phyloP scores from a whole-genome alignment of 1,140 invertebrate species.

The Diprion similis region DNA sequence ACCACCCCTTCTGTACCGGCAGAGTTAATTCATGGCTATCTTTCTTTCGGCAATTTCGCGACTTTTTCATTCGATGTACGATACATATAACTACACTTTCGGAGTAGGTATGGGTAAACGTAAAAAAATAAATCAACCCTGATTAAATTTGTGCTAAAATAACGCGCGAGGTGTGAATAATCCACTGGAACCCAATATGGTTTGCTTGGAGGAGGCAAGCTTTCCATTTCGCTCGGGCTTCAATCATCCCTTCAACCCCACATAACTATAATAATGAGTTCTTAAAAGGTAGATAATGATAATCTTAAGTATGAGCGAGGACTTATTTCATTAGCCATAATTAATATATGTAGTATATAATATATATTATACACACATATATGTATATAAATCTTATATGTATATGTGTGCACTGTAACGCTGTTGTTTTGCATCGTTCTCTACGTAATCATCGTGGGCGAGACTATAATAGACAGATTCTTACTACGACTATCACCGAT shows the following conservation, averaged over 20 bases:
- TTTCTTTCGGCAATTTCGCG: background rate
- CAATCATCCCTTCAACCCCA: background rate
- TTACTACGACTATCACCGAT: too few relatives aligned
- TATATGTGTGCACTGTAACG: background rate
- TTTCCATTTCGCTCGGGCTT: background rate
- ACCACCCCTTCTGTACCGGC: background rate
- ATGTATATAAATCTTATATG: background rate
- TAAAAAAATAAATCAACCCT: background rate
- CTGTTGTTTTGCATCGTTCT: background rate
- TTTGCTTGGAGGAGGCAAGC: background rate
- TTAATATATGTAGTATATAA: background rate
- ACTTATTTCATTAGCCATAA: background rate
- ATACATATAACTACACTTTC: too few relatives aligned
- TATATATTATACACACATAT: background rate
- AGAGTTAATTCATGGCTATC: background rate
- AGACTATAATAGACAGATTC: background rate
- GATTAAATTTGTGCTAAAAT: background rate
- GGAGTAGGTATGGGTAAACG: background rate
- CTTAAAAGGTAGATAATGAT: background rate
- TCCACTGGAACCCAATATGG: too few relatives aligned
- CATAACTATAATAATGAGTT: background rate
- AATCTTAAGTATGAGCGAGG: background rate
- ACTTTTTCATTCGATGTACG: background rate
- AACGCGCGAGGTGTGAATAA: background rate
- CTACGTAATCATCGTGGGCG: background rate